These are phyloP conservation scores for Todiramphus chloris DNA, from an alignment of 2,113 vertebrate genomes.

Conservation along the genomic window DNA sequence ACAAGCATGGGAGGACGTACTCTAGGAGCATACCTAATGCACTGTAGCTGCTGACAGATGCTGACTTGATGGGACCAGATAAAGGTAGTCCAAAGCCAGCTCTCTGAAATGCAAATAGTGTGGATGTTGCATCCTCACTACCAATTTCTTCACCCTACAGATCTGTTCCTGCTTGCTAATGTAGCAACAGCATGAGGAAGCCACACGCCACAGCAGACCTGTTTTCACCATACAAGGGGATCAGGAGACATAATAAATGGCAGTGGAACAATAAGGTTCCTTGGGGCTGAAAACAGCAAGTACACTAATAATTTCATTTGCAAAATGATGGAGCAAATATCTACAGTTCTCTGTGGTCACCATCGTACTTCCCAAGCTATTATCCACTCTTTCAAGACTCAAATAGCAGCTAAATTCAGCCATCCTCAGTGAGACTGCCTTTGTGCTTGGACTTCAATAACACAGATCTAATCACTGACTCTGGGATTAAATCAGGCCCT, in stretches of 20 bases:
- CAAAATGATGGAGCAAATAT: background rate
- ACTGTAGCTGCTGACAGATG: background rate
- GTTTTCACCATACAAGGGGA: background rate
- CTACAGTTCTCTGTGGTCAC: background rate
- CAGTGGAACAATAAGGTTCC: background rate
- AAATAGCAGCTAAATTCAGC: background rate
- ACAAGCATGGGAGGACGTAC: background rate
- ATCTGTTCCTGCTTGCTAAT: background rate
- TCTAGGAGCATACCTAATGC: background rate
- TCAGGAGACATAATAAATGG: background rate
- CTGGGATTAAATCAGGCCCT: background rate
- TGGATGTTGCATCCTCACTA: background rate
- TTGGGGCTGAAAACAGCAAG: background rate
- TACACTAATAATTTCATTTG: background rate
- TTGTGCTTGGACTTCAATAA: background rate
- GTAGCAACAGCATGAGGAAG: background rate
- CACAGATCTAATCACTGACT: background rate
- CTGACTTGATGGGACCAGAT: background rate
- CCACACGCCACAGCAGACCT: background rate
- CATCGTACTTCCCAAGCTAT: background rate
- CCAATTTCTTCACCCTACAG: background rate
- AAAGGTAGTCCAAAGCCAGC: background rate
- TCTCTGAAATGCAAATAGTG: conserved; percentile 21
- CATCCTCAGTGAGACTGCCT: background rate
- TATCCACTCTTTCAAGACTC: background rate